Evolutionary conservation across 2,888 invertebrate genomes (phyloP).

Genomic region (Andrena praecox): DNA sequence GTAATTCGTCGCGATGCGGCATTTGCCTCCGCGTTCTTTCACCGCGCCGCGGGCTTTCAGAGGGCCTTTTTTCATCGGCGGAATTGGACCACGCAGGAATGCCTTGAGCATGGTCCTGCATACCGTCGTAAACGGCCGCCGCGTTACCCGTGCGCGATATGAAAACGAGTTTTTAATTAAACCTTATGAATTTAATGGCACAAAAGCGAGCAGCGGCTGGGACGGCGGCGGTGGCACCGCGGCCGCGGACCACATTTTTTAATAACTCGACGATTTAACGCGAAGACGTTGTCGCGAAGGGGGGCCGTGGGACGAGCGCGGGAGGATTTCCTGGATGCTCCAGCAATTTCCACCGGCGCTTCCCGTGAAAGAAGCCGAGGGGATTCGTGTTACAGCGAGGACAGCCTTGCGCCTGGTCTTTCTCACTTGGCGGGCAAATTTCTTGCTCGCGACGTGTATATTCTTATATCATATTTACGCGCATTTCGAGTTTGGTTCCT

Average conservation of each 20-base stretch:
- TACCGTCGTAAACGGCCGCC: conserved; percentile 33
- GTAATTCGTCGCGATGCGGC: not conserved
- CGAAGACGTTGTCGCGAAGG: conserved; percentile 5
- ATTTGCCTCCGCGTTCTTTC: not conserved
- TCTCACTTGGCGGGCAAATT: not conserved
- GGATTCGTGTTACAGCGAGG: not conserved
- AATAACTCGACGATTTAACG: conserved; percentile 22
- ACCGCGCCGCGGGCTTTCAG: not conserved
- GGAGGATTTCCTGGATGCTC: conserved; percentile 7
- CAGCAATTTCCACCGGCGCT: not conserved
- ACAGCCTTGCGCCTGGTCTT: not conserved
- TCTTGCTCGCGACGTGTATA: not conserved
- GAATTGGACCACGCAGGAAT: conserved; percentile 35
- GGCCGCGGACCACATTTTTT: conserved; percentile 13
- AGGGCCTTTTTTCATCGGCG: conserved; percentile 13
- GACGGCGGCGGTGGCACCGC: not conserved
- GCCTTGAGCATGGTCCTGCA: conserved; percentile 24
- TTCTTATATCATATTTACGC: too few species aligned
- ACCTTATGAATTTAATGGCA: conserved; percentile 58
- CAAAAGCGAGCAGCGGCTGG: conserved; percentile 20
- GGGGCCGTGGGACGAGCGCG: not conserved
- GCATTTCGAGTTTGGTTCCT: too few species aligned
- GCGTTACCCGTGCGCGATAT: conserved; percentile 25
- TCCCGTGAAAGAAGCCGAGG: not conserved
- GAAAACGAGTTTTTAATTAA: conserved; percentile 66